These are phyloP conservation scores for Prenolepis imparis DNA, from an alignment of 2,888 invertebrate genomes.

Conservation along the genomic window DNA sequence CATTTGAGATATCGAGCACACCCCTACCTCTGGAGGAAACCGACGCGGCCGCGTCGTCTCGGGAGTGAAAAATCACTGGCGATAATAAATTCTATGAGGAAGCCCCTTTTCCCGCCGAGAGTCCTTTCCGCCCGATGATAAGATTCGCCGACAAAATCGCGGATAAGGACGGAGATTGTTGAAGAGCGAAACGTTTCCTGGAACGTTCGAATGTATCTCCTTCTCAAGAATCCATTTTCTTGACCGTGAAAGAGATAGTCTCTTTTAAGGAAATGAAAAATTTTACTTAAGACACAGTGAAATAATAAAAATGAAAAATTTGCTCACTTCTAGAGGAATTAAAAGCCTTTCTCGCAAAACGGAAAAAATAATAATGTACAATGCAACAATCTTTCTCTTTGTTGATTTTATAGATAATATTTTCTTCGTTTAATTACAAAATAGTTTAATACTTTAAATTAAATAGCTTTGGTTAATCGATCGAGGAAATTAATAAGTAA, in stretches of 20 bases:
- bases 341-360: not conserved
- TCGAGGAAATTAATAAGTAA: not conserved
- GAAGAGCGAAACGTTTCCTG: constrained; percentile 26
- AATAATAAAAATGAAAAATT: not conserved
- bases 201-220: constrained; percentile 34
- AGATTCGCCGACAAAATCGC: constrained; percentile 49
- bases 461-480: not conserved
- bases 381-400: not conserved
- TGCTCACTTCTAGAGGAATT: not conserved
- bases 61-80: constrained; percentile 74
- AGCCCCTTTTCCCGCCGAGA: constrained; percentile 48
- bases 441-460: not conserved
- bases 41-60: constrained; percentile 38
- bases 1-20: constrained; percentile 78
- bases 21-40: constrained; percentile 33
- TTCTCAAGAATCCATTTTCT: constrained; percentile 38
- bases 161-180: constrained; percentile 32
- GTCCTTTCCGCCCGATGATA: constrained; percentile 60
- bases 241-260: not conserved
- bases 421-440: not conserved
- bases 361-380: not conserved
- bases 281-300: not conserved
- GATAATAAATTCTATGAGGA: constrained; percentile 72
- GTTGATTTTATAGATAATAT: not conserved
- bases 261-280: constrained; percentile 37